Percentiles rank a stretch among this genome's conserved stretches.
These are phyloP conservation scores for Caenorhabditis inopinata DNA, from an alignment of 1,140 invertebrate species.

Conservation along the genomic window DNA sequence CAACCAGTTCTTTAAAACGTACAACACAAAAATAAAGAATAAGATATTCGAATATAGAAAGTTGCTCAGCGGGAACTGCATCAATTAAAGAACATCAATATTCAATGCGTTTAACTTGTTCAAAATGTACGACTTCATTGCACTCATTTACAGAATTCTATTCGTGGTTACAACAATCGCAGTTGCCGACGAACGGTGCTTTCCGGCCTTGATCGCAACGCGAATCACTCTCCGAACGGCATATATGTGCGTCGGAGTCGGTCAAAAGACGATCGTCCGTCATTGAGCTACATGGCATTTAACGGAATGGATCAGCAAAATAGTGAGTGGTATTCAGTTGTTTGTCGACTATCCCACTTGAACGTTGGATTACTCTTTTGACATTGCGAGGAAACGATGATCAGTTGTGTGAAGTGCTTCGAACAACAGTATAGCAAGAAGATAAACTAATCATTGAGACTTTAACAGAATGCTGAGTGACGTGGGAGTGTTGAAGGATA, in stretches of 20 bases:
- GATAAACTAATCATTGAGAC: not conserved
- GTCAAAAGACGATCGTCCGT: conserved; percentile 41
- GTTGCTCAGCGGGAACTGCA: too few species aligned
- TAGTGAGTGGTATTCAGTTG: not conserved
- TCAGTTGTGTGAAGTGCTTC: not conserved
- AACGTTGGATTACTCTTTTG: not conserved
- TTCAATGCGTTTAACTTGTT: too few species aligned
- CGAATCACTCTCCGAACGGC: conserved; percentile 36
- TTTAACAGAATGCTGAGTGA: not conserved
- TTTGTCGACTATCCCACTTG: not conserved
- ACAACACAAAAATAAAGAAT: too few species aligned
- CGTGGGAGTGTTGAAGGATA: not conserved
- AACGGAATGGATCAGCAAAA: conserved; percentile 29
- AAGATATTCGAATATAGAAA: too few species aligned
- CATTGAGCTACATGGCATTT: conserved; percentile 12
- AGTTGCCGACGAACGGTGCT: conserved; percentile 37
- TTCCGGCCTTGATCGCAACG: conserved; percentile 31
- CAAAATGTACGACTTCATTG: too few species aligned
- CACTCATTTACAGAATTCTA: not conserved
- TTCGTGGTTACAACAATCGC: conserved; percentile 8
- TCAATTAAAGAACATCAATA: too few species aligned
- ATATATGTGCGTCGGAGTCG: conserved; percentile 39
- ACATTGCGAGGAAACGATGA: not conserved
- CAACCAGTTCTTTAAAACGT: too few species aligned
- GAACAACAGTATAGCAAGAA: not conserved